phyloP scores from a whole-genome alignment of 2,113 vertebrate species.

The Porphyrio hochstetteri region DNA sequence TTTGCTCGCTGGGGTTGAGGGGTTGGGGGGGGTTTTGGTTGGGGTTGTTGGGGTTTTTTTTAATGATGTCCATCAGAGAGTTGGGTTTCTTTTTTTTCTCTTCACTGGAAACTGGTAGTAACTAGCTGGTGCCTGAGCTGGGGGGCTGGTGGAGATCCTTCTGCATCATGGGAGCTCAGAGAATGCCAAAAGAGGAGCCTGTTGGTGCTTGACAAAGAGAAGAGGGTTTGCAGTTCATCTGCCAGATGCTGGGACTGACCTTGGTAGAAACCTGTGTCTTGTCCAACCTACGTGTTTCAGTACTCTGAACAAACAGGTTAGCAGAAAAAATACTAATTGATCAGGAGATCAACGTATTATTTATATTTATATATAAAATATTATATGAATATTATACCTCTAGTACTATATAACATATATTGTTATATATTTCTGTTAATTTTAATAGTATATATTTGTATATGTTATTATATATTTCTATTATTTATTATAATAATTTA shows the following conservation, averaged over 20 bases:
- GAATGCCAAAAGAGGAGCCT: background rate
- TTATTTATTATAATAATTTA: too few relatives aligned
- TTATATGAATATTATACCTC: too few relatives aligned
- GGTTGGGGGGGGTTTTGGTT: too few relatives aligned
- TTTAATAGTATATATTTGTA: too few relatives aligned
- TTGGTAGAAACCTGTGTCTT: background rate
- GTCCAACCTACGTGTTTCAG: rapidly evolving
- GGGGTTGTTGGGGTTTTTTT: background rate
- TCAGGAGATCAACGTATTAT: too few relatives aligned
- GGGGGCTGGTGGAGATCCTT: background rate
- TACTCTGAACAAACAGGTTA: background rate
- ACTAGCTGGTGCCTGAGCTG: background rate
- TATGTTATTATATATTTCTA: too few relatives aligned
- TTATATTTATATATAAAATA: too few relatives aligned
- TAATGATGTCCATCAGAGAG: background rate
- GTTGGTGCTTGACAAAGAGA: rapidly evolving
- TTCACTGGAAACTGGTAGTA: background rate
- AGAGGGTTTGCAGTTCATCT: background rate
- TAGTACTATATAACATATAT: too few relatives aligned
- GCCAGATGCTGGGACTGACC: rapidly evolving
- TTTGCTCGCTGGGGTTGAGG: background rate
- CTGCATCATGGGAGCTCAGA: background rate
- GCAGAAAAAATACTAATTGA: background rate
- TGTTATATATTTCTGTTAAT: too few relatives aligned
- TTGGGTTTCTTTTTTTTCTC: background rate